phyloP scores from a whole-genome alignment of 2,113 vertebrate species.

The Pterocles gutturalis region DNA sequence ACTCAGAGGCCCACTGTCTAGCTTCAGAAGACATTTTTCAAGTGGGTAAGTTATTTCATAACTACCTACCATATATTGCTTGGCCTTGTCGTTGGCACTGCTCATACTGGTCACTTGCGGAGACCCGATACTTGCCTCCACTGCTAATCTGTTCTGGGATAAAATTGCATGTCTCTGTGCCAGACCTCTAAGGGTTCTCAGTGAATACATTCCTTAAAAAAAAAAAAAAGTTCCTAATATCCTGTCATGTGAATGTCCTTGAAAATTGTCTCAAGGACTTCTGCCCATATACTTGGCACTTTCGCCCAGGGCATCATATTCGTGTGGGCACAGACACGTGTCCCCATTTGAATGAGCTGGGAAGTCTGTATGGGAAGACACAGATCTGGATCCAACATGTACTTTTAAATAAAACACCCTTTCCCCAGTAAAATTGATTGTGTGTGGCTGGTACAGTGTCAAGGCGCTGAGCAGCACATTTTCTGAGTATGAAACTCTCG shows the following conservation, averaged over 20 bases:
- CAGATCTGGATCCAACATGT: background rate
- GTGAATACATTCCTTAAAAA: background rate
- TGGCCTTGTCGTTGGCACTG: background rate
- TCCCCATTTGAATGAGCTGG: accelerated
- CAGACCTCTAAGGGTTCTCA: background rate
- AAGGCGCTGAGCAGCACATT: constrained; percentile 45
- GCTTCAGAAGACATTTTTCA: background rate
- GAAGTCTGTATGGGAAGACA: background rate
- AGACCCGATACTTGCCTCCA: accelerated
- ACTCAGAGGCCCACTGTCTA: background rate
- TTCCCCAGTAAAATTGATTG: background rate
- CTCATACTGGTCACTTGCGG: background rate
- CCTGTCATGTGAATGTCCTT: background rate
- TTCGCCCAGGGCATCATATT: background rate
- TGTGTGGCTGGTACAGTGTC: background rate
- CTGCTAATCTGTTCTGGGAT: background rate
- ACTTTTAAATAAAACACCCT: background rate
- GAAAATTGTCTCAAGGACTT: background rate
- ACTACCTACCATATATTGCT: background rate
- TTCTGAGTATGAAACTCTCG: constrained; percentile 14
- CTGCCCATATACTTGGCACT: background rate
- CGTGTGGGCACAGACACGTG: accelerated
- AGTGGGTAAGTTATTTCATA: background rate
- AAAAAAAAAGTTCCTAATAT: background rate
- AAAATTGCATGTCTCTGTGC: background rate